Base-by-base conservation (phyloP, 1,140 invertebrate genomes). In the Papilio machaon region DNA sequence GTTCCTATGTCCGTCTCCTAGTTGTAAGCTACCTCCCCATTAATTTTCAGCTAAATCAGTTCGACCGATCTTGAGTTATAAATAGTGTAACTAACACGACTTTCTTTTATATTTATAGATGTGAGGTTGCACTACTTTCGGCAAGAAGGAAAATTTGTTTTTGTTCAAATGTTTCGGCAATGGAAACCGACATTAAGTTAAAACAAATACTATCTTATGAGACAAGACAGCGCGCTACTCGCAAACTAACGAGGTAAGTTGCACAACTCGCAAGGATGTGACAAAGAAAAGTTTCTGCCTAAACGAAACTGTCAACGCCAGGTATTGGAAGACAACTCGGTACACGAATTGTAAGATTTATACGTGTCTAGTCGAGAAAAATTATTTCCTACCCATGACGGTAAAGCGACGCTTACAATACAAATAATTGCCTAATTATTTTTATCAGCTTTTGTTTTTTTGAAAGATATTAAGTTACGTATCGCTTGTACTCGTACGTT, bases 271-370 rank as follows among this genome's bases (percentile, higher is more conserved):
- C 73, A 38, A 47, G 60, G 78, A 78, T 79, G 73, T 83, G 81
- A 87, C 85, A 86, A 87, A 87, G 86, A 87, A 87, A 87, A 86
- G 84, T 88, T 88, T 83, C 15, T 79, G 73, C 54, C 78, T 82
- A 81, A 85, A 85, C 85, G 83, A 85, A 85, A 86, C 87, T 84
- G 85, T 86, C 87, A 85, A 70, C 73, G 73, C 43, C 87, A 88
- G 85, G 83, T 85, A 85, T 81, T 79, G 75, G 47, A 79, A 79
- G 70, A 83, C 60, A 60, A 5, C 15, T 4, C n/a, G 73, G 80
- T 70, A 79, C 83, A 76, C 30, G 30, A 80, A 70, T 80, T 60
- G 82, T 19, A 43, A 77, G 49, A 35, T 38, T 6, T 38, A 38
- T 30, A 0, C 46, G 13, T 17, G 38, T 19, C 1, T 35, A 46